Percentiles rank a stretch among this genome's conserved stretches.
These are phyloP conservation scores for Diuraphis noxia DNA, from an alignment of 1,140 invertebrate genomes.

Conservation along the genomic window DNA sequence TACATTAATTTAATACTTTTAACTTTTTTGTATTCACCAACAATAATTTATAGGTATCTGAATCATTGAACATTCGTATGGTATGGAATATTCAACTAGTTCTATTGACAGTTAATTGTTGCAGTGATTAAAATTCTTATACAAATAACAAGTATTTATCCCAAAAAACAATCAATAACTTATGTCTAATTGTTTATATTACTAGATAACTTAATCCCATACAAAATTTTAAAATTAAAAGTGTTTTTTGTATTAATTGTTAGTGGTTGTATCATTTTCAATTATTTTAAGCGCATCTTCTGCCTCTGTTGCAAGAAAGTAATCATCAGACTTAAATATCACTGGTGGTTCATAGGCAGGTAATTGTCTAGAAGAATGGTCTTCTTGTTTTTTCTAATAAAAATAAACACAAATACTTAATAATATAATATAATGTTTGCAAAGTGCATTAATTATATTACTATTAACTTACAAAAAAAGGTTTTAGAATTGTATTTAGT, in stretches of 20 bases:
- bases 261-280: background rate
- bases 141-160: background rate
- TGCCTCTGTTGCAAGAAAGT: background rate
- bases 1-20: background rate
- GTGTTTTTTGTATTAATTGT: background rate
- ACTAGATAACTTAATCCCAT: background rate
- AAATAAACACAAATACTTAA: background rate
- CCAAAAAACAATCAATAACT: background rate
- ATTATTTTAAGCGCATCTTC: background rate
- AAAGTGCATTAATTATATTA: background rate
- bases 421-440: background rate
- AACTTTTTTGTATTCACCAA: background rate
- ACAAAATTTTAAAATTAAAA: background rate
- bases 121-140: background rate
- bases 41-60: background rate
- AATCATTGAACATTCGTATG: background rate
- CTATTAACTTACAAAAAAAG: constrained; percentile 23
- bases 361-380: constrained; percentile 24
- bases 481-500: constrained; percentile 39
- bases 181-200: background rate
- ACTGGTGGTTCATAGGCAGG: constrained; percentile 26
- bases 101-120: background rate
- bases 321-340: constrained; percentile 44
- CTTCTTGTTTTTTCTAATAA: constrained; percentile 42
- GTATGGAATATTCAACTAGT: background rate